Base-by-base conservation (phyloP, 2,113 vertebrate genomes). In the Ceyx cyanopectus region DNA sequence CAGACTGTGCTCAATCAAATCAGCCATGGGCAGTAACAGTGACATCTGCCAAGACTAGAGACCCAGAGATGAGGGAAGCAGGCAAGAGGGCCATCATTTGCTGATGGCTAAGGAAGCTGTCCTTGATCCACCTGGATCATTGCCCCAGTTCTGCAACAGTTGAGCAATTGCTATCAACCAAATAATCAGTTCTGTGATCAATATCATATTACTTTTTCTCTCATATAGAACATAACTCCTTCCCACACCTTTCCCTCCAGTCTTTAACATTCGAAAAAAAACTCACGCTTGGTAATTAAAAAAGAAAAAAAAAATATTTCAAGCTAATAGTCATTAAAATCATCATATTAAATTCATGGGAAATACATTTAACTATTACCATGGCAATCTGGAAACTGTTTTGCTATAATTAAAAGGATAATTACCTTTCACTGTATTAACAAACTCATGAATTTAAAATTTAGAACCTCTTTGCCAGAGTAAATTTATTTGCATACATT, bases 391-490 rank as follows among this genome's bases (percentile, higher is more conserved):
- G 92, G 77, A 81, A 95, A 78, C n/a, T 81, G 82, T 72, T 90
- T 87, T 90, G 62, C 91, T 92, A 24, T 92, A 87, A 94, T 95
- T 95, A 92, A 94, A 86, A 94, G 62, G 77, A 75, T 83, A 93
- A 96, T 94, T 93, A 90, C 58, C 83, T 94, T 94, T 84, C 66
- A 50, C 77, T 83, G 68, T 82, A 92, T 94, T 96, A 94, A 78
- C 80, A 89, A 88, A 90, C 53, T 93, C 69, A 86, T 76, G 16
- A 96, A 94, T 96, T 93, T 93, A 89, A 89, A 94, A 79, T 88
- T 75, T 79, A 87, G 74, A 83, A 41, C 37, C 65, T 77, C 74
- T 88, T 92, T 84, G 27, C 41, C 77, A 76, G 74, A 34, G 57
- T 66, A 88, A 73, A 95, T 95, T 81, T 61, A 73, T 90, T 87